These are phyloP conservation scores for Suricata suricatta DNA, from an alignment of 2,113 vertebrate species.

Conservation along the genomic window DNA sequence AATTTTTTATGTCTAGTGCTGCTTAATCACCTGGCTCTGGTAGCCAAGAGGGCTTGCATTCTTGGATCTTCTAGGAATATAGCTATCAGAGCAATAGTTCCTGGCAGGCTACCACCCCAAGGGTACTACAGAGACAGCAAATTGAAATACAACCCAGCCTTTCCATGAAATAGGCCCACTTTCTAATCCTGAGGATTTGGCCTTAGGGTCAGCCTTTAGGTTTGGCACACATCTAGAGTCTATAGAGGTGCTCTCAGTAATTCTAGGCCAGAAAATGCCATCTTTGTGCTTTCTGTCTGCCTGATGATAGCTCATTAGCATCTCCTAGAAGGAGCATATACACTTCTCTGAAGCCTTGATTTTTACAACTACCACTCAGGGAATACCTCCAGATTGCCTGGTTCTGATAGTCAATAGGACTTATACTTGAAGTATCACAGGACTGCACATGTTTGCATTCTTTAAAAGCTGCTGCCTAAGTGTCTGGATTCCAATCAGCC, in stretches of 20 bases:
- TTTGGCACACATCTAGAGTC: not conserved
- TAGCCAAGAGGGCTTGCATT: not conserved
- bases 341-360: not conserved
- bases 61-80: not conserved
- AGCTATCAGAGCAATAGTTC: not conserved
- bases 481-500: not conserved
- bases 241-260: not conserved
- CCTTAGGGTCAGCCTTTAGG: not conserved
- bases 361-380: not conserved
- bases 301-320: not conserved
- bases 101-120: not conserved
- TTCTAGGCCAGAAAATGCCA: not conserved
- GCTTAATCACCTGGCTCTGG: not conserved
- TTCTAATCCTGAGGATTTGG: not conserved
- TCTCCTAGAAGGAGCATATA: not conserved
- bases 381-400: not conserved
- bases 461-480: not conserved
- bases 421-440: not conserved
- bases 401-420: not conserved
- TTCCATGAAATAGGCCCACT: not conserved
- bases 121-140: not conserved
- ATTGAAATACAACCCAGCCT: not conserved
- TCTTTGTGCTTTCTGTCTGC: not conserved
- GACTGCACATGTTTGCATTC: not conserved
- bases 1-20: too few species aligned